Base-by-base conservation (phyloP, 2,797 vertebrate species). In the Poeciliopsis gracilis region DNA sequence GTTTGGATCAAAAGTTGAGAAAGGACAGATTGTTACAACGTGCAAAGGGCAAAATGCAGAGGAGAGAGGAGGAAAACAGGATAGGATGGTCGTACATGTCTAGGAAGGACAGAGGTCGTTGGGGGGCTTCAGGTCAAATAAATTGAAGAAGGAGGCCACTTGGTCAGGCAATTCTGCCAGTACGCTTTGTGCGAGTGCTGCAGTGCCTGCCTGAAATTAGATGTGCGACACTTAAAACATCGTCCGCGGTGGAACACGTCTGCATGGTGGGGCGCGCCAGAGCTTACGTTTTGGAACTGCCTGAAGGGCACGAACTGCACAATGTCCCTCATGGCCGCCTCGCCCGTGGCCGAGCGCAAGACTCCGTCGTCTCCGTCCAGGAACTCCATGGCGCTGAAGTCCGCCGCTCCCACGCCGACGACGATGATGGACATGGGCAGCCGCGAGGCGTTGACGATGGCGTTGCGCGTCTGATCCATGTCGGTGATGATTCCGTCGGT, bases 401-500 rank as follows among this genome's bases (percentile, higher is more conserved):
- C 97, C 0, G 98, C 98, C 7, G 91, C 97, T 13, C 98, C 98
- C 23, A 99, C 98, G 0, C 98, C 98, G 0, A 99, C 88, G 0
- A 99, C 99, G 85, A 99, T 99, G 82, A 99, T 95, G 59, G 98
- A 99, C 97, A 99, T 98, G 76, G 98, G 98, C 77, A 99, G 90
- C 11, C 97, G 97, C 0, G 98, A 96, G 63, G 98, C 98, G 38
- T 96, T 97, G 59, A 99, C 97, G n/a, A 99, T 98, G 78, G 98
- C 97, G 5, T 84, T 89, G 76, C 97, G 96, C 0, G 98, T 99
- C 46, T 97, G 93, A 49, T 98, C 97, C 72, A 99, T 97, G 94
- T 99, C 98, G 10, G 98, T 99, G 96, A 99, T 99, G 86, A 98
- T 97, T 1, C 98, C 98, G 59, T 99, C 98, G 0, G 98, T 99